A percentile compares a stretch with the other conserved stretches of the same genome.
These are phyloP conservation scores for Argyrosomus japonicus DNA, from an alignment of 2,113 vertebrate genomes.

Conservation along the genomic window DNA sequence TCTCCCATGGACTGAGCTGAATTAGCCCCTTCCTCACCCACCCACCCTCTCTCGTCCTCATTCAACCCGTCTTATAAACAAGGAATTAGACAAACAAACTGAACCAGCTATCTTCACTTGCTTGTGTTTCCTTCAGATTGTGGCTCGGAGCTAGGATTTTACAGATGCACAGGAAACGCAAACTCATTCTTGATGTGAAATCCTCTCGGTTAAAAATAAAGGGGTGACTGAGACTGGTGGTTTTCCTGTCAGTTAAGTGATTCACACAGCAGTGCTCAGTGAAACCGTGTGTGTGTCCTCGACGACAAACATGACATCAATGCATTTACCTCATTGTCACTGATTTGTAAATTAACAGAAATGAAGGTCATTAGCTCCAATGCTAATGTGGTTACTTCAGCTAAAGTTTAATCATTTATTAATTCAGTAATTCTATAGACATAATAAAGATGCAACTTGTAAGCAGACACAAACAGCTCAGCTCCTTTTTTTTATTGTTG, in stretches of 20 bases:
- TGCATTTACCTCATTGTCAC: background rate
- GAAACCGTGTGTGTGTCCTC: background rate
- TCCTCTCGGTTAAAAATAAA: background rate
- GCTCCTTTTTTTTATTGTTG: background rate
- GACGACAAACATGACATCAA: background rate
- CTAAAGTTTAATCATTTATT: background rate
- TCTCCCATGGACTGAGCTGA: constrained; percentile 8
- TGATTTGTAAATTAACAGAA: background rate
- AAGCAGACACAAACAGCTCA: background rate
- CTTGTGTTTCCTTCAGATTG: background rate
- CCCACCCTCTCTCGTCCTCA: background rate
- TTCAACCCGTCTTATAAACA: background rate
- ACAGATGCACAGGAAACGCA: constrained; percentile 23
- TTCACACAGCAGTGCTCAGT: constrained; percentile 2
- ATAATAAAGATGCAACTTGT: background rate
- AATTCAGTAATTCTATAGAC: background rate
- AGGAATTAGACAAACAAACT: constrained; percentile 9
- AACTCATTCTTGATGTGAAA: constrained; percentile 15
- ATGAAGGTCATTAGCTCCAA: background rate
- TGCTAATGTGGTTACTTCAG: background rate
- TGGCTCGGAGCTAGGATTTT: background rate
- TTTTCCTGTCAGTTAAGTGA: constrained; percentile 77
- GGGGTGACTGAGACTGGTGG: constrained; percentile 39
- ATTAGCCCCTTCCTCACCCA: background rate
- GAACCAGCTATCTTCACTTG: background rate